Percentiles rank a stretch among this genome's conserved stretches.
Conservation (phyloP, 2,888 invertebrate genomes). For the Blastobasis adustella region DNA sequence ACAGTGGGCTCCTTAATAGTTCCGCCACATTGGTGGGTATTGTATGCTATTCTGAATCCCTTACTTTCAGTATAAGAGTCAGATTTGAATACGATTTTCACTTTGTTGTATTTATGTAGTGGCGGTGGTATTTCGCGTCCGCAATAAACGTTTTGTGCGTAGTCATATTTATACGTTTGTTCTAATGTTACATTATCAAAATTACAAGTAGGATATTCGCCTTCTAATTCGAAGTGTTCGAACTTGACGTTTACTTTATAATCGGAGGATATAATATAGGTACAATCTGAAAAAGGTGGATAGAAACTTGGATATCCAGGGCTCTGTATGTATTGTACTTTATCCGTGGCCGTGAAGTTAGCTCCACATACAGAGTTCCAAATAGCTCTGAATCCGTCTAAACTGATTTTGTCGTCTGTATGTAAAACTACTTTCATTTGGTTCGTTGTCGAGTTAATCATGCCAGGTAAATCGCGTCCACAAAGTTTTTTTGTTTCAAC, state of each 20-base stretch:
- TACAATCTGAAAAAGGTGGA: conserved; percentile 73
- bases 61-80: conserved; percentile 68
- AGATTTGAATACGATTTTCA: conserved; percentile 71
- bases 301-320: conserved; percentile 85
- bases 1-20: conserved; percentile 75
- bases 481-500: conserved; percentile 76
- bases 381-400: conserved; percentile 82
- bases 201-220: conserved; percentile 42
- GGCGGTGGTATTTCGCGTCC: conserved; percentile 49
- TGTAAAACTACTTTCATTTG: conserved; percentile 82
- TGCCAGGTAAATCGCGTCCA: conserved; percentile 76
- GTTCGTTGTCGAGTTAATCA: conserved; percentile 77
- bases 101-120: conserved; percentile 31
- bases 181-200: conserved; percentile 74
- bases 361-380: conserved; percentile 85
- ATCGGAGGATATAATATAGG: conserved; percentile 75
- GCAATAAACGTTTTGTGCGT: conserved; percentile 30
- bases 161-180: conserved; percentile 18
- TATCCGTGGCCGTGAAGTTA: conserved; percentile 66
- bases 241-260: conserved; percentile 72
- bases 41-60: conserved; percentile 78
- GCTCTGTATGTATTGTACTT: conserved; percentile 75
- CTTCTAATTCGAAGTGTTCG: conserved; percentile 72
- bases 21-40: conserved; percentile 82
- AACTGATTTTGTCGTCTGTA: conserved; percentile 77